These are phyloP conservation scores for Nemurella pictetii DNA, from an alignment of 2,888 invertebrate genomes.

Conservation along the genomic window DNA sequence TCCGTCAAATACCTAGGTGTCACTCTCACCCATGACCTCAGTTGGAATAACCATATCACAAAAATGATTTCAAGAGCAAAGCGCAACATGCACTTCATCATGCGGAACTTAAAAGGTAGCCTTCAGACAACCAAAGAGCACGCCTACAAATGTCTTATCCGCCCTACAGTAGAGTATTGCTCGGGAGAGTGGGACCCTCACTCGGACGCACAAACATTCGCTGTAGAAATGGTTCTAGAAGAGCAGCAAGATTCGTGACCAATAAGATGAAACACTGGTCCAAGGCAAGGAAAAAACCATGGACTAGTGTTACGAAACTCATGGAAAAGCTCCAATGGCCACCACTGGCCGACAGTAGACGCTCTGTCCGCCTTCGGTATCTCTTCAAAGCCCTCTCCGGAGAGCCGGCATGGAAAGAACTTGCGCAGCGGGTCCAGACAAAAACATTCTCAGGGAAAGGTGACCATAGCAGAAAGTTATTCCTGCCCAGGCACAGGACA, in stretches of 20 bases:
- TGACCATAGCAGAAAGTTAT: neutral
- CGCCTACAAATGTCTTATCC: neutral
- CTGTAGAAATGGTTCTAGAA: neutral
- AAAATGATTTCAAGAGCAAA: neutral
- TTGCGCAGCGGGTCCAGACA: neutral
- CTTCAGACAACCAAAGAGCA: neutral
- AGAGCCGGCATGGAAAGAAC: neutral
- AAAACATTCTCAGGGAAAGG: neutral
- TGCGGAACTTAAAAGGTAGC: slow-evolving; percentile 2
- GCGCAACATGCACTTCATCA: neutral
- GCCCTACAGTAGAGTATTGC: neutral
- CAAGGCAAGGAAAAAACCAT: neutral
- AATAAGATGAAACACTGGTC: neutral
- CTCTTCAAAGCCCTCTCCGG: neutral
- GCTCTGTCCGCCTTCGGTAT: neutral
- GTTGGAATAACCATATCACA: neutral
- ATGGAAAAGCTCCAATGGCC: neutral
- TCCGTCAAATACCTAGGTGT: neutral
- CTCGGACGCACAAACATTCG: neutral
- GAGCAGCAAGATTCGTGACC: neutral
- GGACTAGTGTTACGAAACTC: neutral
- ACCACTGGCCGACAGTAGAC: neutral
- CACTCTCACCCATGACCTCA: neutral
- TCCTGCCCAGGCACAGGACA: neutral
- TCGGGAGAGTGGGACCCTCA: slow-evolving; percentile 1